Evolutionary conservation across 1,140 invertebrate genomes (phyloP), one percentile per base, ranked within the genome.

Genomic region (Octopus sinensis): DNA sequence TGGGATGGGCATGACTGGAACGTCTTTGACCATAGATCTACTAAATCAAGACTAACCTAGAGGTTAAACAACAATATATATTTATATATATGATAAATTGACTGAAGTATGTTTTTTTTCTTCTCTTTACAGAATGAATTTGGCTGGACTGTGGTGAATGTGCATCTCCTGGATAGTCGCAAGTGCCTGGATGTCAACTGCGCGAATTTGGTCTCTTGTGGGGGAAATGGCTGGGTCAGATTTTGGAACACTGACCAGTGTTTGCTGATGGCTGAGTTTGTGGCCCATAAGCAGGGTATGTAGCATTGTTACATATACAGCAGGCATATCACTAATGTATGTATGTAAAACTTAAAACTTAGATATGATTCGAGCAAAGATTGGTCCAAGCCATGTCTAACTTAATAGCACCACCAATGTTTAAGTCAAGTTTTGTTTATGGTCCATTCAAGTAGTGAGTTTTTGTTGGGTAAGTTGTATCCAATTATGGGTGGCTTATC

Each of bases 131-230:
- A 89, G 88, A 88, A 86, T 85, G 89, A 90, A 78, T 88, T 87
- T 86, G 87, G 88, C 13, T 88, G 83, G 85, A 87, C 89, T 4
- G 86, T 91, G 17, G 85, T 87, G 13, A 84, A 86, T 77, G 79
- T 91, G 56, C 78, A 86, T 13, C 90, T 89, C 83, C 81, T 91
- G 68, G 87, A 89, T 78, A 82, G 83, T 5, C 85, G 90, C 82
- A 88, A 87, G 79, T 83, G 81, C 23, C 85, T 86, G 76, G 86
- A 85, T n/a, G 84, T 86, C 53, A 84, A 84, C 52, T 86, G 86
- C 1, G 90, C 89, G n/a, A 91, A 90, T 82, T 81, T 91, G 52
- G 83, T 91, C 9, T 90, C 90, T 0, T 91, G 90, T 84, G 90
- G 90, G 12, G 90, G 89, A 7, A 90, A 89, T 83, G 90, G 90